Evolutionary conservation across 2,888 invertebrate species (phyloP), one percentile per base, ranked within the genome.

Genomic region (Dendrolimus houi): DNA sequence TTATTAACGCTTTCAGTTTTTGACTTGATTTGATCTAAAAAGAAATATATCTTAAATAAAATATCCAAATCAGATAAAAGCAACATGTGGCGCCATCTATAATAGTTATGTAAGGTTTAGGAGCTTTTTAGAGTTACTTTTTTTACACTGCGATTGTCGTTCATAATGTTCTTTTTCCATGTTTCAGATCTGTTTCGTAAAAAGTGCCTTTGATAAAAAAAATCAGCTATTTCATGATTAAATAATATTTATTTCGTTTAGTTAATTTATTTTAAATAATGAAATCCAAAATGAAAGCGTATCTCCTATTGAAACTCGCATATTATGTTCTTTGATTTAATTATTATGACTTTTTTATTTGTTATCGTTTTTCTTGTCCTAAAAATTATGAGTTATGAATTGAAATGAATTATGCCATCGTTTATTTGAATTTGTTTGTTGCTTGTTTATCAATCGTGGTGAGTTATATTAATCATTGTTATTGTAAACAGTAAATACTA

Each of bases 181-280:
- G 29, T 29, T 29, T 29, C 29, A 29, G 74, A 73, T 73, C 76
- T 75, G 75, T 63, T 63, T 60, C 29, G 29, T 58, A 58, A 56
- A 56, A 59, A 58, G 60, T 60, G 70, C 68, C 71, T 69, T 64
- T 56, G 29, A 29, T 6, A 6, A 29, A 29, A 29, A 29, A 29
- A 29, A 6, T 29, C 17, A 2, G 17, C 29, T 29, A 29, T 29
- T 29, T 29, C 29, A 29, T 29, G 29, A 29, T 29, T 29, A 29
- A 29, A 29, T 29, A 29, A 3, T 29, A 29, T 29, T 29, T 29
- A 29, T 29, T 29, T 29, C 29, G 29, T 29, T 47, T 47, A 47
- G 12, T 47, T 47, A 47, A 47, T 47, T 47, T 47, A 47, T 47
- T 47, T 47, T 47, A 10, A 12, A 10, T 12, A 47, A 47, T 47